A percentile compares a stretch with the other conserved stretches of the same genome.
Evolutionary conservation across 1,140 invertebrate genomes (phyloP).

Genomic region (Wiebesia pumilae): DNA sequence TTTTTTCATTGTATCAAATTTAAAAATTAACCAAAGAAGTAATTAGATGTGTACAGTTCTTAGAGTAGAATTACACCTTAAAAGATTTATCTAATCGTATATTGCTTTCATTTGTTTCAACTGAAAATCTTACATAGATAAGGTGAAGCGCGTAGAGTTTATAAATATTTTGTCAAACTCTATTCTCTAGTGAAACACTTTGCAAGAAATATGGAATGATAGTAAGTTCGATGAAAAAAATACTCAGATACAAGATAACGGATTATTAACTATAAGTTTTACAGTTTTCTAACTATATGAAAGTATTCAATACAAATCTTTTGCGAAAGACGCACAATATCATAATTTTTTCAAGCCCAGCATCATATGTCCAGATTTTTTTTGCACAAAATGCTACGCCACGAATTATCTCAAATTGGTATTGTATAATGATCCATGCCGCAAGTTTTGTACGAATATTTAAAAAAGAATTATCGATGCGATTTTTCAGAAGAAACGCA

Average conservation of each 20-base stretch:
- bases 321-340: background rate
- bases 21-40: too few relatives aligned
- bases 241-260: background rate
- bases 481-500: constrained; percentile 11
- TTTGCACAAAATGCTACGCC: background rate
- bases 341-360: background rate
- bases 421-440: constrained; percentile 1
- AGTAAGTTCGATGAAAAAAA: background rate
- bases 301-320: background rate
- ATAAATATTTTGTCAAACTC: too few relatives aligned
- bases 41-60: too few relatives aligned
- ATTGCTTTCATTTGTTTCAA: too few relatives aligned
- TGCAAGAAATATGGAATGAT: background rate
- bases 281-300: background rate
- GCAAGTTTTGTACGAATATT: constrained; percentile 18
- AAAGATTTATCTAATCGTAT: too few relatives aligned
- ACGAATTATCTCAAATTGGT: background rate
- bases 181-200: background rate
- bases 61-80: too few relatives aligned
- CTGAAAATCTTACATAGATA: too few relatives aligned
- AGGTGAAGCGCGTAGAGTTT: too few relatives aligned
- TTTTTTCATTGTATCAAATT: too few relatives aligned
- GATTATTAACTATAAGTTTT: background rate
- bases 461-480: background rate
- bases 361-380: background rate